A percentile compares a stretch with the other conserved stretches of the same genome.
Conservation (phyloP, 2,888 invertebrate species). For the Ganaspis brasiliensis region DNA sequence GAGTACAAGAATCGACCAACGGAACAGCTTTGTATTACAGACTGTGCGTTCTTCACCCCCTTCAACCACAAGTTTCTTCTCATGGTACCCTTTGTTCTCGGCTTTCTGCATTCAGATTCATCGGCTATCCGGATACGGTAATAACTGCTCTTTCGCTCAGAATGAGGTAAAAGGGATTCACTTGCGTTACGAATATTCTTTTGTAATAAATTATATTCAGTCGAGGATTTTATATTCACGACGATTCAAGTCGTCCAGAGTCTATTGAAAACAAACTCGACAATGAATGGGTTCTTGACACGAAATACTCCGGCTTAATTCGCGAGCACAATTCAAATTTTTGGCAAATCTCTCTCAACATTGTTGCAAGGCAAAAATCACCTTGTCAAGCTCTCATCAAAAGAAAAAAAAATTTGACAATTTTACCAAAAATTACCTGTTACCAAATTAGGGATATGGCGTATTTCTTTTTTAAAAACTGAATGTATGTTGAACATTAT, state of each 20-base stretch:
- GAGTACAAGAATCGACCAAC: slow-evolving; percentile 23
- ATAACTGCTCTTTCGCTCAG: background rate
- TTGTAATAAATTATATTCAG: background rate
- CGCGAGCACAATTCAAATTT: too few relatives aligned
- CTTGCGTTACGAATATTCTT: slow-evolving; percentile 15
- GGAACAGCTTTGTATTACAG: slow-evolving; percentile 16
- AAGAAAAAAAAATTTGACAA: too few relatives aligned
- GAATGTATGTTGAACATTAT: too few relatives aligned
- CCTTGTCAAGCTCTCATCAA: too few relatives aligned
- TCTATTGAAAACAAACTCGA: background rate
- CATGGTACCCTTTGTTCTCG: slow-evolving; percentile 22
- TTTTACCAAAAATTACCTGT: too few relatives aligned
- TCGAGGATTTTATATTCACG: background rate
- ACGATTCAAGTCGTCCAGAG: too few relatives aligned
- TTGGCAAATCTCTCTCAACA: too few relatives aligned
- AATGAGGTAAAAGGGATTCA: slow-evolving; percentile 18
- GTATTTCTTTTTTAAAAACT: too few relatives aligned
- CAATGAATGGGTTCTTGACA: background rate
- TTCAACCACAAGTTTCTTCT: slow-evolving; percentile 32
- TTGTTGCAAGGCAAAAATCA: too few relatives aligned
- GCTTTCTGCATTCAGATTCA: slow-evolving; percentile 28
- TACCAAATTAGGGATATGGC: too few relatives aligned
- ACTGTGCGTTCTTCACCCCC: slow-evolving; percentile 4
- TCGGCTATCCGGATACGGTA: slow-evolving; percentile 15
- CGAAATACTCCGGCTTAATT: too few relatives aligned